Evolutionary conservation across 35 echinoderm and acorn worm genomes (phyloP).

Genomic region (Apostichopus japonicus): DNA sequence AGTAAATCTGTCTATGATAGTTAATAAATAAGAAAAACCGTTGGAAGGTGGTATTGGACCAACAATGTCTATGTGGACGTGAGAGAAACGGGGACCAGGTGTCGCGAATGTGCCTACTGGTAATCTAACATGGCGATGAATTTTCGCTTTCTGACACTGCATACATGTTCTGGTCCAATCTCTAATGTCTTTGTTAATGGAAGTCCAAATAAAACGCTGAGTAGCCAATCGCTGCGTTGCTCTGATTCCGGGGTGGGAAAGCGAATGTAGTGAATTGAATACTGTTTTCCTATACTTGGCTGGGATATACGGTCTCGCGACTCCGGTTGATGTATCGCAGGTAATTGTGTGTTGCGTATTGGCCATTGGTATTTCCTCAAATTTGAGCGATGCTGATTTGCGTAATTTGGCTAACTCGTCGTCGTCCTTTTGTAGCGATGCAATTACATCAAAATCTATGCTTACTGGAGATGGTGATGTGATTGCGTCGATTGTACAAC

Average conservation of each 20-base stretch:
- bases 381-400: not conserved
- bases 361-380: not conserved
- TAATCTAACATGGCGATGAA: too few species aligned
- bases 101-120: too few species aligned
- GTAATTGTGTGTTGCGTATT: not conserved
- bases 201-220: not conserved
- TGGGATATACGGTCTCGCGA: conserved; percentile 19
- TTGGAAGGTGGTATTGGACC: too few species aligned
- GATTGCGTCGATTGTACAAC: too few species aligned
- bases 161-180: too few species aligned
- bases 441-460: too few species aligned
- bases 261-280: conserved; percentile 22
- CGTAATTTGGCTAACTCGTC: not conserved
- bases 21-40: too few species aligned
- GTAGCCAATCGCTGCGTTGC: not conserved
- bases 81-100: too few species aligned
- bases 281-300: not conserved
- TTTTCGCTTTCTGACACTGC: too few species aligned
- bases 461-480: too few species aligned
- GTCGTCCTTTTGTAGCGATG: conserved; percentile 17
- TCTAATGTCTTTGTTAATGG: conserved; percentile 9
- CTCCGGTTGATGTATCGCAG: conserved; percentile 16
- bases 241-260: conserved; percentile 6
- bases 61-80: too few species aligned
- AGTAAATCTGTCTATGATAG: too few species aligned